Percentiles rank a stretch among this genome's conserved stretches.
Evolutionary conservation across 1,140 invertebrate genomes (phyloP).

Genomic region (Acromyrmex charruanus): DNA sequence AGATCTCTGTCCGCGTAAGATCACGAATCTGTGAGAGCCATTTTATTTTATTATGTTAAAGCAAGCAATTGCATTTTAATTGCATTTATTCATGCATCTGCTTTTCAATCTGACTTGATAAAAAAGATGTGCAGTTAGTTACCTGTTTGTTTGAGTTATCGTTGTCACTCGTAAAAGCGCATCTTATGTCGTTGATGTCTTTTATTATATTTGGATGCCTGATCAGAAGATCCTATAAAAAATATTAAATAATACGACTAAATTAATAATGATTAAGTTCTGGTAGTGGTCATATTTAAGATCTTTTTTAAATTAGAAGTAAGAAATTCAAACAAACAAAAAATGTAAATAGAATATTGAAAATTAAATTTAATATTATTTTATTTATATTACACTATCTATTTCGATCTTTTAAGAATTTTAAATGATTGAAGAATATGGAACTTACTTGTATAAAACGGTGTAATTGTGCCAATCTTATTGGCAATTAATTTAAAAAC

Average conservation of each 20-base stretch:
- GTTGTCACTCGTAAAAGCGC: constrained; percentile 87
- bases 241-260: neutral
- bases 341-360: neutral
- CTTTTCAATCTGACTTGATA: neutral
- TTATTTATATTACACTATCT: neutral
- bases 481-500: neutral
- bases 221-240: constrained; percentile 88
- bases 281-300: no score
- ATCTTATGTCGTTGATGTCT: constrained; percentile 90
- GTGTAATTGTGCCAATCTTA: neutral
- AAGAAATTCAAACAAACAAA: neutral
- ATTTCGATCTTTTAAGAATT: neutral
- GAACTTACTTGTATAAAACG: neutral
- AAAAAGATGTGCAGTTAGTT: constrained; percentile 31
- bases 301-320: neutral
- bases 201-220: constrained; percentile 90
- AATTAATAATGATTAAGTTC: constrained; percentile 16
- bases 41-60: constrained; percentile 36
- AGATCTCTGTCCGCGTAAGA: constrained; percentile 90
- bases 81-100: constrained; percentile 24
- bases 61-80: neutral
- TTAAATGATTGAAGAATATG: neutral
- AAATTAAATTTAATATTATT: neutral
- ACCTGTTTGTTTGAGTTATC: constrained; percentile 89
- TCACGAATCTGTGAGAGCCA: constrained; percentile 88